A percentile compares a stretch with the other conserved stretches of the same genome.
Evolutionary conservation across 2,797 vertebrate species (phyloP).

Genomic region (Apodemus agrarius): DNA sequence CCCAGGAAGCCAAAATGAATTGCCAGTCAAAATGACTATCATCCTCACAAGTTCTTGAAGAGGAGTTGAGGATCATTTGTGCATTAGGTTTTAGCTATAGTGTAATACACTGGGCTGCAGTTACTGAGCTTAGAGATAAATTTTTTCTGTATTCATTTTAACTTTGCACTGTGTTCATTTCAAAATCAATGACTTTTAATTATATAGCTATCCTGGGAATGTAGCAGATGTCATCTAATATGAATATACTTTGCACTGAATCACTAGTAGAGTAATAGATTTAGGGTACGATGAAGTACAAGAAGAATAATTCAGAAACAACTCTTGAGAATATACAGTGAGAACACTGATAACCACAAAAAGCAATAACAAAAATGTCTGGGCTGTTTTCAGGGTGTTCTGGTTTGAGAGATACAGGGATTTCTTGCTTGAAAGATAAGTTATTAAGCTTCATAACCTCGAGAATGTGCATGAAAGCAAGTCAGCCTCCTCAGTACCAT

Average conservation of each 20-base stretch:
- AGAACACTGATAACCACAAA: background rate
- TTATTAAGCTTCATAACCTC: background rate
- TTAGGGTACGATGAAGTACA: background rate
- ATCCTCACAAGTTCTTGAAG: conserved; percentile 21
- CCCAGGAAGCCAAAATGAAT: conserved; percentile 53
- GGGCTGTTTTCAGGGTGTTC: background rate
- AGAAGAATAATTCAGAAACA: background rate
- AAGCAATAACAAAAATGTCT: background rate
- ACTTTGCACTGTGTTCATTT: conserved; percentile 27
- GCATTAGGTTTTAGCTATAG: conserved; percentile 19
- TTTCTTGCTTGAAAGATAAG: background rate
- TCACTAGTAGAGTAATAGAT: conserved; percentile 33
- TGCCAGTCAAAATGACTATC: conserved; percentile 39
- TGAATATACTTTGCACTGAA: conserved; percentile 21
- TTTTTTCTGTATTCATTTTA: conserved; percentile 56
- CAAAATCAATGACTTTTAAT: conserved; percentile 67
- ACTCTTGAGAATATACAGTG: background rate
- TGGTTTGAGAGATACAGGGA: background rate
- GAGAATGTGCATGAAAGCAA: background rate
- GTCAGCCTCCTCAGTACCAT: background rate
- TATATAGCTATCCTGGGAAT: conserved; percentile 41
- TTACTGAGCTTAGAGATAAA: background rate
- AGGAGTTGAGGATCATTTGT: conserved; percentile 42
- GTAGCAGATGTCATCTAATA: conserved; percentile 43
- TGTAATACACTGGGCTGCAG: background rate